Evolutionary conservation across 1,140 invertebrate species (phyloP).

Genomic region (Metaphire vulgaris): DNA sequence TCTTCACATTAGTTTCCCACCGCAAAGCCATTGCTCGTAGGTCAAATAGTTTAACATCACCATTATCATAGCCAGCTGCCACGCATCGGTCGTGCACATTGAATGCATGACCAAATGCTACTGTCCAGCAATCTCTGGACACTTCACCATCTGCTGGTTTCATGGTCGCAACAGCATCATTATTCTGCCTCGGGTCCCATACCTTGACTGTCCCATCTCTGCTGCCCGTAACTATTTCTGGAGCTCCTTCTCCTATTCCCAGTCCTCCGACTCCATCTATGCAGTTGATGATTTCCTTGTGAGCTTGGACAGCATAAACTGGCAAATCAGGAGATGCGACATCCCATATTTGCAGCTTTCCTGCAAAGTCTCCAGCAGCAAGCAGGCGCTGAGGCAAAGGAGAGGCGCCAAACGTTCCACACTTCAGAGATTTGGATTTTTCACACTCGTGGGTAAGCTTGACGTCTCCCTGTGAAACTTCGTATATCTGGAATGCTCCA

Average conservation of each 20-base stretch:
- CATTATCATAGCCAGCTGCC: constrained; percentile 89
- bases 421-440: constrained; percentile 77
- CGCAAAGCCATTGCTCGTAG: constrained; percentile 71
- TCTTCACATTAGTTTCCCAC: constrained; percentile 89
- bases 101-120: constrained; percentile 65
- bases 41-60: constrained; percentile 92
- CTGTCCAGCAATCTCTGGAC: constrained; percentile 51
- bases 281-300: constrained; percentile 80
- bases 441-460: constrained; percentile 68
- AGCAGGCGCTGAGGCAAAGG: constrained; percentile 69
- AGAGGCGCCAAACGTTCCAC: constrained; percentile 83
- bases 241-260: constrained; percentile 71
- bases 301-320: constrained; percentile 74
- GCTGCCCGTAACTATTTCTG: constrained; percentile 88
- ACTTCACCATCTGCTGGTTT: constrained; percentile 57
- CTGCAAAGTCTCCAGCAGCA: constrained; percentile 85
- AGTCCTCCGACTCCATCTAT: constrained; percentile 89
- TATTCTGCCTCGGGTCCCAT: constrained; percentile 83
- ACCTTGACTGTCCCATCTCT: constrained; percentile 87
- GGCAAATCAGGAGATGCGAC: constrained; percentile 66
- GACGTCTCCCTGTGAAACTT: constrained; percentile 66
- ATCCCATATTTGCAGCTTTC: constrained; percentile 77
- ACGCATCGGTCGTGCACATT: constrained; percentile 76
- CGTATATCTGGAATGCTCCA: constrained; percentile 80
- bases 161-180: constrained; percentile 79